Conservation (phyloP, 2,113 vertebrate genomes). For the Panthera uncia region DNA sequence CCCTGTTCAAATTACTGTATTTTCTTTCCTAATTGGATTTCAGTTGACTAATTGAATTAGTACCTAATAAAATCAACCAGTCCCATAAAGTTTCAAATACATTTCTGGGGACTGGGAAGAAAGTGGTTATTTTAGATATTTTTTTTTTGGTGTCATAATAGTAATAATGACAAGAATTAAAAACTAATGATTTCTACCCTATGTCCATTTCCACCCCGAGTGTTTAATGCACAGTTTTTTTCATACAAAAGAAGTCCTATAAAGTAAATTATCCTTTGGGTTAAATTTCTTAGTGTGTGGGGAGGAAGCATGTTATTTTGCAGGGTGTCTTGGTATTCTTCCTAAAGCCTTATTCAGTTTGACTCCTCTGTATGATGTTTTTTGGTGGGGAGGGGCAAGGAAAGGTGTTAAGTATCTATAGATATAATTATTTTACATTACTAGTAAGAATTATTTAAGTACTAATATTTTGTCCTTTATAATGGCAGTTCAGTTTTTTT, state of each 20-base stretch:
- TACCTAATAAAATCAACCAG: neutral
- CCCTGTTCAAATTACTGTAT: constrained; percentile 4
- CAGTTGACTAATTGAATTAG: neutral
- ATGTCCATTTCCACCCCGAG: neutral
- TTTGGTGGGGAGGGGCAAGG: neutral
- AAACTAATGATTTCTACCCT: neutral
- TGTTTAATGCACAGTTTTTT: neutral
- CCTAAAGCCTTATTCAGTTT: neutral
- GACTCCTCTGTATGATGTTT: neutral
- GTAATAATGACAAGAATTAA: neutral
- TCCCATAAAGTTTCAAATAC: neutral
- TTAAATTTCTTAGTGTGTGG: neutral
- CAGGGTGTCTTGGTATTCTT: neutral
- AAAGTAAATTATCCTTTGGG: neutral
- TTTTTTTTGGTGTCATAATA: neutral
- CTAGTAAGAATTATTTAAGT: constrained; percentile 12
- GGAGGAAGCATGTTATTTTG: neutral
- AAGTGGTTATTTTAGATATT: neutral
- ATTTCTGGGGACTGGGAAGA: neutral
- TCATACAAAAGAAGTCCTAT: neutral
- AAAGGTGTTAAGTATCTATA: neutral
- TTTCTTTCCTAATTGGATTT: neutral
- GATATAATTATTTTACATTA: constrained; percentile 3
- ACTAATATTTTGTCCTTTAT: neutral
- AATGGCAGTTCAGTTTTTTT: neutral